Evolutionary conservation across 2,113 vertebrate species (phyloP).

Genomic region (Mionectes macconnelli): DNA sequence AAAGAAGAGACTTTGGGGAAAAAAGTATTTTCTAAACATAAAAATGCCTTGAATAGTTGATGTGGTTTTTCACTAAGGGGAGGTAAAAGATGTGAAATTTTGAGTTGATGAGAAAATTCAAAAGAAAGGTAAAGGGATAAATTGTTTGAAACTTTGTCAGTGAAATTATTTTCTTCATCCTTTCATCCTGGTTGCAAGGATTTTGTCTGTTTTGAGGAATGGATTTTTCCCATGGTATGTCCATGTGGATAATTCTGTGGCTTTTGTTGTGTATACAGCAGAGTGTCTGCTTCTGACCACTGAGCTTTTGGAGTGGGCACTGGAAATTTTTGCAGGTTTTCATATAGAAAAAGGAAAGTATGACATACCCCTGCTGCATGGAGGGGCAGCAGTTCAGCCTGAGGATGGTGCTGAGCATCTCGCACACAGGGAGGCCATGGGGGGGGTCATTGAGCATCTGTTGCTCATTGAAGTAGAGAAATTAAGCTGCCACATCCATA

Average conservation of each 20-base stretch:
- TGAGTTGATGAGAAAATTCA: not conserved
- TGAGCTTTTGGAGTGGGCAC: not conserved
- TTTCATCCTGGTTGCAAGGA: not conserved
- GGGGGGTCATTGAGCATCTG: not conserved
- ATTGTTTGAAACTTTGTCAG: not conserved
- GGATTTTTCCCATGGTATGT: not conserved
- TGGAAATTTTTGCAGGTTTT: not conserved
- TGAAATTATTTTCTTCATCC: not conserved
- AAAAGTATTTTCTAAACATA: not conserved
- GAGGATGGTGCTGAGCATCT: not conserved
- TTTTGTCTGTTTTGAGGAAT: not conserved
- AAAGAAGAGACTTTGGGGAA: not conserved
- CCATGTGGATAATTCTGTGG: not conserved
- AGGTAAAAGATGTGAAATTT: constrained; percentile 6
- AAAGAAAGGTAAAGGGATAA: not conserved
- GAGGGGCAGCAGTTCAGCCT: not conserved
- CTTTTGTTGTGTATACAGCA: not conserved
- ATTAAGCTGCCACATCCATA: not conserved
- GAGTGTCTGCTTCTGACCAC: not conserved
- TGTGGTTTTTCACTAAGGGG: not conserved
- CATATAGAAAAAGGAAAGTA: not conserved
- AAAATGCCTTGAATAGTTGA: not conserved
- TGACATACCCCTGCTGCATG: not conserved
- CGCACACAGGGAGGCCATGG: not conserved
- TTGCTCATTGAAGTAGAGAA: constrained; percentile 14